Conservation (phyloP, 2,888 invertebrate species). For the Drosophila stalkeri region DNA sequence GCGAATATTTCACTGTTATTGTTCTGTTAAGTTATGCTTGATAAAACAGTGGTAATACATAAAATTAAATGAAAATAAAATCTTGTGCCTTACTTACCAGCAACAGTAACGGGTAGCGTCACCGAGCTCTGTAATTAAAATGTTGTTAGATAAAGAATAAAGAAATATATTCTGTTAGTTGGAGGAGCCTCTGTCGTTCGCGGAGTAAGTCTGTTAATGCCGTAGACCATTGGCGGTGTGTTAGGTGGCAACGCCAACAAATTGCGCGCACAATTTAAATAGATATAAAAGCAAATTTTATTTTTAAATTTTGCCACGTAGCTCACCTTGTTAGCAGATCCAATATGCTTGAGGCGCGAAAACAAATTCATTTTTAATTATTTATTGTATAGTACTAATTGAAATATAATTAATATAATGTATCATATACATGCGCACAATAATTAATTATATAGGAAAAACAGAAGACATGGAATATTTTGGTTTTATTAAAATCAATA, state of each 20-base stretch:
- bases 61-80: not conserved
- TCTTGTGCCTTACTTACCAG: conserved; percentile 45
- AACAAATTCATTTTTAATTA: conserved; percentile 54
- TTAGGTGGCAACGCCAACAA: conserved; percentile 32
- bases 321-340: conserved; percentile 53
- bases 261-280: conserved; percentile 22
- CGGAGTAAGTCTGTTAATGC: conserved; percentile 15
- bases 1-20: not conserved
- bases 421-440: not conserved
- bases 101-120: conserved; percentile 52
- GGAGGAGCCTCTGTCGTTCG: not conserved
- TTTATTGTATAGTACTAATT: not conserved
- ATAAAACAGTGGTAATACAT: not conserved
- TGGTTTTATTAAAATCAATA: not conserved
- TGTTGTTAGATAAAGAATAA: not conserved
- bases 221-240: not conserved
- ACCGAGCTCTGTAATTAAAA: conserved; percentile 55
- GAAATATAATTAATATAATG: not conserved
- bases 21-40: not conserved
- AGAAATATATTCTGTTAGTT: conserved; percentile 1
- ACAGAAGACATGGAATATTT: not conserved
- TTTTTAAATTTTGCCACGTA: not conserved
- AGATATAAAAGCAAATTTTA: not conserved
- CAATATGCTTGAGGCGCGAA: conserved; percentile 61
- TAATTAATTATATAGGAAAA: not conserved